These are phyloP conservation scores for Pongo pygmaeus DNA, from an alignment of 2,113 vertebrate species.

Conservation along the genomic window DNA sequence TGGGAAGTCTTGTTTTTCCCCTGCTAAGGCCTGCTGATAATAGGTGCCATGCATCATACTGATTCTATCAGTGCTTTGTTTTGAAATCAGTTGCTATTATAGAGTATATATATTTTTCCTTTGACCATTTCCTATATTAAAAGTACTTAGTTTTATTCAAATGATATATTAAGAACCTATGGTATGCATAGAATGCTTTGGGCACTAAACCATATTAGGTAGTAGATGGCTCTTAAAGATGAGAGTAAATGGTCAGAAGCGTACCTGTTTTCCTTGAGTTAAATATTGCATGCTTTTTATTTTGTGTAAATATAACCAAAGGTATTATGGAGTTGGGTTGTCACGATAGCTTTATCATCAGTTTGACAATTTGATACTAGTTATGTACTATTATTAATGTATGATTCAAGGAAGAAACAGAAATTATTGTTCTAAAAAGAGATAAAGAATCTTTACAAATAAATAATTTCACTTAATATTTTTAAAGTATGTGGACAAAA, in stretches of 20 bases:
- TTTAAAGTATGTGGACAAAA: background rate
- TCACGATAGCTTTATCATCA: background rate
- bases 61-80: background rate
- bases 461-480: background rate
- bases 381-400: background rate
- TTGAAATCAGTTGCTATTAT: background rate
- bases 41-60: background rate
- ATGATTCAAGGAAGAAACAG: background rate
- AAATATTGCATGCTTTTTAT: background rate
- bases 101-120: background rate
- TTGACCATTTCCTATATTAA: background rate
- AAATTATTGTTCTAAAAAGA: conserved; percentile 20
- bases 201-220: background rate
- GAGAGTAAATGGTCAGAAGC: background rate
- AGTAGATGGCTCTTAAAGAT: background rate
- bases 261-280: background rate
- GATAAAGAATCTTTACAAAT: conserved; percentile 5
- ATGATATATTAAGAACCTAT: background rate
- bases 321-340: background rate
- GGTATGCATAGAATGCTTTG: background rate
- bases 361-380: conserved; percentile 10
- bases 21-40: background rate
- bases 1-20: background rate
- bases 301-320: conserved; percentile 15
- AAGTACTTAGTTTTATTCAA: background rate